phyloP scores from a whole-genome alignment of 2,797 vertebrate species.

The Myiotriccus ornatus region DNA sequence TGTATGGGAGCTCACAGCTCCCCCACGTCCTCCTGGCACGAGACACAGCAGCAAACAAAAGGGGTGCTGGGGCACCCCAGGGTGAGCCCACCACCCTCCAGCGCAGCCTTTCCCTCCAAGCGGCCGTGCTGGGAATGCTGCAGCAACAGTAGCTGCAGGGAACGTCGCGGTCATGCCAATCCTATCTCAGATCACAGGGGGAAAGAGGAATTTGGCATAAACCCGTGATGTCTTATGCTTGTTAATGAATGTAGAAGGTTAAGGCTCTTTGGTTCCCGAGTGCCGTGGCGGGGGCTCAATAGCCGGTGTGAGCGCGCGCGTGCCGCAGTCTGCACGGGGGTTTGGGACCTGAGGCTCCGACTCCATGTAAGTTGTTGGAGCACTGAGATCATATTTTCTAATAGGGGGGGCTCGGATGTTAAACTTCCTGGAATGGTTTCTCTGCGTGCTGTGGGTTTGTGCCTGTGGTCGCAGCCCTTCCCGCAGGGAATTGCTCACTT shows the following conservation, averaged over 20 bases:
- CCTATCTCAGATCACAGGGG: neutral
- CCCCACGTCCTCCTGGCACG: neutral
- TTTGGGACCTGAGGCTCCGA: neutral
- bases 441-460: constrained; percentile 4
- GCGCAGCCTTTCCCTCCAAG: neutral
- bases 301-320: neutral
- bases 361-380: neutral
- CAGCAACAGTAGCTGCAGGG: neutral
- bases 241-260: constrained; percentile 1
- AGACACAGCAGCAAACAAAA: neutral
- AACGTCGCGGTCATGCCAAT: neutral
- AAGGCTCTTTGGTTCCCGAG: neutral
- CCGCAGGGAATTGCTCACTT: neutral
- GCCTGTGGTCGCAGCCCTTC: constrained; percentile 15
- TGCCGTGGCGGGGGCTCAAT: neutral
- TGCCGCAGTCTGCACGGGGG: neutral
- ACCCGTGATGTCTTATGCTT: neutral
- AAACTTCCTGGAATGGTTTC: constrained; percentile 25
- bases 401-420: neutral
- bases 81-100: neutral
- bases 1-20: neutral
- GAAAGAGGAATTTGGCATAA: constrained; percentile 39
- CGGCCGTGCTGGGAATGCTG: neutral
- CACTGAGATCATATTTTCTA: constrained; percentile 20
- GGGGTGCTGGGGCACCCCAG: neutral